Base-by-base conservation (phyloP, 2,888 invertebrate genomes). In the Beris morrisii region DNA sequence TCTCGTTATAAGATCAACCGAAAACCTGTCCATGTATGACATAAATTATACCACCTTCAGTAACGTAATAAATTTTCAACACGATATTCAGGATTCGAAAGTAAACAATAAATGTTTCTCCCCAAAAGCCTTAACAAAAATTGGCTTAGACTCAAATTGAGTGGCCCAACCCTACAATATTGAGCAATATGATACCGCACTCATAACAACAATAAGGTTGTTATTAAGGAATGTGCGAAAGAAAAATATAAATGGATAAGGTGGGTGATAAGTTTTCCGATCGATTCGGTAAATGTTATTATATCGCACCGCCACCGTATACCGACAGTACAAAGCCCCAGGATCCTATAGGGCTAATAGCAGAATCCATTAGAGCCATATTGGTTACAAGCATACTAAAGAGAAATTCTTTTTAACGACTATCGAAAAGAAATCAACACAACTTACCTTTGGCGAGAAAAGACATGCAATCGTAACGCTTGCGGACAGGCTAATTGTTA, bases 381-480 rank as follows among this genome's bases (percentile, higher is more conserved):
- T 38, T 7, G 38, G 38, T 38, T 38, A 38, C 38, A 7, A 9
- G 38, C 38, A 38, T 38, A 38, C 9, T 38, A 22, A 22, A 22
- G 22, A 22, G 22, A 22, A 22, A 22, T 38, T 38, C 1, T 38
- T 38, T 38, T 9, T 9, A 38, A 38, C 7, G 38, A 38, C 5
- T 38, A 3, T 9, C 38, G 7, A 22, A 22, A 22, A 22, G 22
- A 22, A 22, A 22, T 22, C 22, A 22, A 22, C 22, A 22, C 38
- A 1, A 38, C 83, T 86, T 81, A 95, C 89, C 87, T 97, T 97
- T 9, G 97, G 96, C 52, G 93, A 89, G 81, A 97, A 97, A 69
- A 97, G 86, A 79, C 96, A 97, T 66, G 90, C 92, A 67, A 97
- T 88, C 7, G 96, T 94, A 71, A 97, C 96, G 73, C 93, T 93